Evolutionary conservation across 2,888 invertebrate genomes (phyloP).

Genomic region (Athripsodes cinereus): DNA sequence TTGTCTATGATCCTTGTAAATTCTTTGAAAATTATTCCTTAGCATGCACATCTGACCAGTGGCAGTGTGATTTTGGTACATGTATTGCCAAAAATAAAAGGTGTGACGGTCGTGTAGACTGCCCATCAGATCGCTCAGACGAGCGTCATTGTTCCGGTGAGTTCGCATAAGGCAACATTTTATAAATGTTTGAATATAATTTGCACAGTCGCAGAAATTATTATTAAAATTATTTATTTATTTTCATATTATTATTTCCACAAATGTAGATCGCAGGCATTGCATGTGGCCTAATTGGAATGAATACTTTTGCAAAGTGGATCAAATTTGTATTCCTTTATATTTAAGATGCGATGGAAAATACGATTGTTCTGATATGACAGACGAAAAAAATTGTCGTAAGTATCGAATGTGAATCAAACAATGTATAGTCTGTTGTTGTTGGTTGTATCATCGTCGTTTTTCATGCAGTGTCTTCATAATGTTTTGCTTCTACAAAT

Average conservation of each 20-base stretch:
- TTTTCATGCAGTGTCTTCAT: no score
- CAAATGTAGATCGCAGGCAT: constrained; percentile 22
- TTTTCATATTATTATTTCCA: neutral
- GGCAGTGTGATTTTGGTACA: constrained; percentile 68
- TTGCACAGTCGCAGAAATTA: neutral
- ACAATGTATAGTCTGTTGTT: no score
- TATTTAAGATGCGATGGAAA: constrained; percentile 56
- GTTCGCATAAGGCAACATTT: constrained; percentile 26
- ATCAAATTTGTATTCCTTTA: constrained; percentile 54
- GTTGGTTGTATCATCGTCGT: no score
- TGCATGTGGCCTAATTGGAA: constrained; percentile 36
- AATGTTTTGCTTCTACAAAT: no score
- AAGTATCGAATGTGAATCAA: constrained; percentile 43
- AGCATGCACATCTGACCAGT: constrained; percentile 64
- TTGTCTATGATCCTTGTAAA: no score
- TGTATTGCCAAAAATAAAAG: constrained; percentile 55
- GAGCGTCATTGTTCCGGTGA: constrained; percentile 62
- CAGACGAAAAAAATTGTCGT: constrained; percentile 74
- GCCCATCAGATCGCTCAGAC: constrained; percentile 65
- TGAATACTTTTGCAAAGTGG: constrained; percentile 59
- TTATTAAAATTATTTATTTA: neutral
- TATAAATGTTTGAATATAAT: neutral
- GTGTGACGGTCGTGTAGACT: constrained; percentile 65
- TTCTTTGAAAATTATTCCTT: constrained; percentile 20
- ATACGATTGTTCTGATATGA: constrained; percentile 66